Evolutionary conservation across 2,113 vertebrate species (phyloP).

Genomic region (Calcarius ornatus): DNA sequence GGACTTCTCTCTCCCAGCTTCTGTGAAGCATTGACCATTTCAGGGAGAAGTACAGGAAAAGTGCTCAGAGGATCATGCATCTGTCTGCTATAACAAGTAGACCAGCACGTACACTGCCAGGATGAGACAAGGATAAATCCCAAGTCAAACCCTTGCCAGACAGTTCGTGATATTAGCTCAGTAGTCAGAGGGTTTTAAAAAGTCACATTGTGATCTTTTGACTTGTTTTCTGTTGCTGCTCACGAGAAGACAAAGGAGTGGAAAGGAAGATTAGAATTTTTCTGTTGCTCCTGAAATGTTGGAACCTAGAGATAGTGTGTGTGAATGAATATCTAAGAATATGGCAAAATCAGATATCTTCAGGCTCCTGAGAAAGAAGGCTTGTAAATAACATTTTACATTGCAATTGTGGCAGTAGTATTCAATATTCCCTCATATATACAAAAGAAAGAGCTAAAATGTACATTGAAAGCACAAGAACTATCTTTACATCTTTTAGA

Average conservation of each 20-base stretch:
- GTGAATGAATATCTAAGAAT: neutral
- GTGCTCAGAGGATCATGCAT: neutral
- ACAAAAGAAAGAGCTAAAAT: neutral
- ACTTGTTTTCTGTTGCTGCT: neutral
- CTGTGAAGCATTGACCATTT: neutral
- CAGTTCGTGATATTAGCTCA: neutral
- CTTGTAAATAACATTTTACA: neutral
- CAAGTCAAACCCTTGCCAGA: neutral
- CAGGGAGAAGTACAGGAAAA: neutral
- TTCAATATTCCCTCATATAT: neutral
- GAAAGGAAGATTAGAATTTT: neutral
- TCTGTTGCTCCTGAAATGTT: neutral
- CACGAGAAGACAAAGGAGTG: neutral
- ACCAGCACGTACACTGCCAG: neutral
- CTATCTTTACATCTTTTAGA: neutral
- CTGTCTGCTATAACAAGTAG: neutral
- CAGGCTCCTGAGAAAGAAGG: neutral
- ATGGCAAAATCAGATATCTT: neutral
- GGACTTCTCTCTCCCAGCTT: neutral
- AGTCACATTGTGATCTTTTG: neutral
- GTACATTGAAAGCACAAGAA: neutral
- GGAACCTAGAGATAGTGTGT: neutral
- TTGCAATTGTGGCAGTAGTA: neutral
- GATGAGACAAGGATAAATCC: conserved; percentile 5
- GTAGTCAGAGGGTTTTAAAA: neutral